phyloP scores from a whole-genome alignment of 2,113 vertebrate species.

The Nibea albiflora region DNA sequence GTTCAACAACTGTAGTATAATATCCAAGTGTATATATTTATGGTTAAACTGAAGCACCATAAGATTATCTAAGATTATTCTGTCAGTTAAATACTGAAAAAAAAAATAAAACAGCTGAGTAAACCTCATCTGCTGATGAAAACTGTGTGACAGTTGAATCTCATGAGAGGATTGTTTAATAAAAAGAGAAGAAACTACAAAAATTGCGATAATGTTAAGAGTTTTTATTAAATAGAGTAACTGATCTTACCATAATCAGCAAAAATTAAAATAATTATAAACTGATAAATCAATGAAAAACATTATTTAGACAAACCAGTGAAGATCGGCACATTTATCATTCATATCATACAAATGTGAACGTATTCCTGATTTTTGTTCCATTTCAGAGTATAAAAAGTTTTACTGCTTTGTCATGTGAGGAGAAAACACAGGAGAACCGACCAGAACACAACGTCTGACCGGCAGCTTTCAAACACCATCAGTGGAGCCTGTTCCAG shows the following conservation, averaged over 20 bases:
- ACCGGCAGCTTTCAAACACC: neutral
- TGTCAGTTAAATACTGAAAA: too few species aligned
- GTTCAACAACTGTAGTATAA: too few species aligned
- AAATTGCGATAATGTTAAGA: neutral
- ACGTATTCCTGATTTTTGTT: slow-evolving; percentile 31
- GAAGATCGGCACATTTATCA: slow-evolving; percentile 16
- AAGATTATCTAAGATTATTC: too few species aligned
- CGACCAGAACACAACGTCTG: neutral
- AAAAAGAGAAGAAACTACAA: neutral
- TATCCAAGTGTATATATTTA: too few species aligned
- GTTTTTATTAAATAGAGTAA: slow-evolving; percentile 65
- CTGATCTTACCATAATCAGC: slow-evolving; percentile 21
- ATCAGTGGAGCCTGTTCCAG: neutral
- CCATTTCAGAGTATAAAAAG: slow-evolving; percentile 42
- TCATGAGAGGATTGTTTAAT: neutral
- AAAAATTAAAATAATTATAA: slow-evolving; percentile 34
- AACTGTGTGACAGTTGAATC: neutral
- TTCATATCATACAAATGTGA: slow-evolving; percentile 45
- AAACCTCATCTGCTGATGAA: neutral
- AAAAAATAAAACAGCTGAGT: neutral
- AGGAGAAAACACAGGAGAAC: neutral
- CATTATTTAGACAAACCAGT: slow-evolving; percentile 7
- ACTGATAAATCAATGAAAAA: slow-evolving; percentile 17
- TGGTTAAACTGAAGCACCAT: too few species aligned
- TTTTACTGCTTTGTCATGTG: neutral